Conservation (phyloP, 2,113 vertebrate species). For the Boulengerochromis microlepis region DNA sequence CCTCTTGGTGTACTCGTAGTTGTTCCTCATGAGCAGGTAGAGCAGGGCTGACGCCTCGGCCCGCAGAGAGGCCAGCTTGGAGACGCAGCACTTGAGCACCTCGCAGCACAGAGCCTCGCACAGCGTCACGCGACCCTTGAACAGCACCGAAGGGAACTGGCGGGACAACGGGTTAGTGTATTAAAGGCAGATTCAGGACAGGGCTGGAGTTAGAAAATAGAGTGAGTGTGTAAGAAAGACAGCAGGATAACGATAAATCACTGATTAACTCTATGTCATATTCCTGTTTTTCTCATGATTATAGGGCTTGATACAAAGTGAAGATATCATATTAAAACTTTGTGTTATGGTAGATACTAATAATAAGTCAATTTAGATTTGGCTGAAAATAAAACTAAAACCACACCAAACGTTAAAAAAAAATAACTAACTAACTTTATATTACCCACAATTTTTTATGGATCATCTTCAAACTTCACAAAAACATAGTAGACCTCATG, state of each 20-base stretch:
- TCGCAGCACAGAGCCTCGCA: conserved; percentile 94
- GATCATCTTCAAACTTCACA: neutral
- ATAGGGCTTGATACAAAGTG: neutral
- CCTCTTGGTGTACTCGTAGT: conserved; percentile 95
- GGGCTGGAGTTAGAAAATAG: neutral
- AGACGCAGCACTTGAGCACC: conserved; percentile 93
- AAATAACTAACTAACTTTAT: too few species aligned
- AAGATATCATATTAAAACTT: neutral
- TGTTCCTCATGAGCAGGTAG: conserved; percentile 95
- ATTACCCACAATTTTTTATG: neutral
- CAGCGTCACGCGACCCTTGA: conserved; percentile 91
- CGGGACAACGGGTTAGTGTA: neutral
- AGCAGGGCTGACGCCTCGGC: conserved; percentile 90
- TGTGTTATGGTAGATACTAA: neutral
- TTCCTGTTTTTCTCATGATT: neutral
- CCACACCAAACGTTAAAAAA: too few species aligned
- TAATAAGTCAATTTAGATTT: neutral
- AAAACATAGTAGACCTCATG: neutral
- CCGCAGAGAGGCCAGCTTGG: conserved; percentile 83
- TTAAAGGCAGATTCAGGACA: neutral
- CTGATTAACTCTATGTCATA: neutral
- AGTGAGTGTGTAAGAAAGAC: neutral
- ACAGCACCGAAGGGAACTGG: conserved; percentile 89
- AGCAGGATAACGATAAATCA: neutral
- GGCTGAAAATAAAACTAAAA: accelerated